Evolutionary conservation across 2,797 vertebrate genomes (phyloP).

Genomic region (Micrastur ruficollis): DNA sequence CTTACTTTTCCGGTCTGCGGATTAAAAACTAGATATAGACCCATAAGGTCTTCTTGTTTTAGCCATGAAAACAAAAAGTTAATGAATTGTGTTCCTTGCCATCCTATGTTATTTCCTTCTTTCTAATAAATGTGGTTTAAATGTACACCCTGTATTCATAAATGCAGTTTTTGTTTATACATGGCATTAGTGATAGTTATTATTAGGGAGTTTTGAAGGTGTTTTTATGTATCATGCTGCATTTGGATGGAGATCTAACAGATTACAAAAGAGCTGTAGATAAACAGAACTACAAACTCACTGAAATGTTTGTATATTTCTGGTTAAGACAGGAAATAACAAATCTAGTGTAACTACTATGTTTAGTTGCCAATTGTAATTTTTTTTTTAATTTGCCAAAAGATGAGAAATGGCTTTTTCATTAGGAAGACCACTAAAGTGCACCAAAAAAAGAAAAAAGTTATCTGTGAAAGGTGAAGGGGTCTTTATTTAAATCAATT

Average conservation of each 20-base stretch:
- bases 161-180: constrained; percentile 14
- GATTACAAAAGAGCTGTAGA: neutral
- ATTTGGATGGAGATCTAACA: constrained; percentile 37
- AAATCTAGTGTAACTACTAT: neutral
- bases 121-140: neutral
- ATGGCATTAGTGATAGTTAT: neutral
- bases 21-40: neutral
- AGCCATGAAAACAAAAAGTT: neutral
- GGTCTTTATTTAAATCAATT: neutral
- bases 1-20: neutral
- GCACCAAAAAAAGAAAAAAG: neutral
- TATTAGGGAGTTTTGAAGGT: neutral
- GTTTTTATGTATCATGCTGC: neutral
- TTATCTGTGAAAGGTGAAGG: neutral
- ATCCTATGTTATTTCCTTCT: neutral
- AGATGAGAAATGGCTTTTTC: neutral
- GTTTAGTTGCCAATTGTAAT: neutral
- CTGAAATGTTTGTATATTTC: constrained; percentile 16
- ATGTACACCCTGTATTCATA: neutral
- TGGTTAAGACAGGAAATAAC: constrained; percentile 39
- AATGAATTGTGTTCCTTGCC: neutral
- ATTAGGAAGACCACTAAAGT: neutral
- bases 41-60: neutral
- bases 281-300: constrained; percentile 27
- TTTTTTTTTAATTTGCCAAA: neutral